Conservation (phyloP, 2,113 vertebrate genomes). For the Camelus dromedarius region DNA sequence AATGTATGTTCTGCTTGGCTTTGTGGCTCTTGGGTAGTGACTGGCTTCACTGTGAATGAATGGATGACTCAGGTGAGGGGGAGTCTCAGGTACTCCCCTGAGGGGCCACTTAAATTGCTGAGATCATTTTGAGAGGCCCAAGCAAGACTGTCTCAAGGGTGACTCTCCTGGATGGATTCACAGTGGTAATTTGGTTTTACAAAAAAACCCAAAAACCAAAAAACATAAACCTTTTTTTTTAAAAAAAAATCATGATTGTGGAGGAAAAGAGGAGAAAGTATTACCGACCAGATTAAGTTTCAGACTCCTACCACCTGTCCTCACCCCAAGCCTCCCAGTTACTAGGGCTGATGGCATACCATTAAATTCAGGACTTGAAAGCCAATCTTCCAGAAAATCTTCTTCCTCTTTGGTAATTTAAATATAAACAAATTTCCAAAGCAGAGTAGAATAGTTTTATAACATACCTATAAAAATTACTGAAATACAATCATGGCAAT, state of each 20-base stretch:
- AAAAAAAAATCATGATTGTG: neutral
- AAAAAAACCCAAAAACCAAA: neutral
- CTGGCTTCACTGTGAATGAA: neutral
- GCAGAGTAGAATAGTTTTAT: neutral
- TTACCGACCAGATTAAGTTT: neutral
- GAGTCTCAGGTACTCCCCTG: neutral
- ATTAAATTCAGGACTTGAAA: slow-evolving; percentile 6
- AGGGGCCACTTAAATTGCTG: neutral
- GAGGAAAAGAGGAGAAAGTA: neutral
- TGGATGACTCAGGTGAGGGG: neutral
- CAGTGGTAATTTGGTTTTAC: slow-evolving; percentile 4
- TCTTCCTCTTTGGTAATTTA: slow-evolving; percentile 34
- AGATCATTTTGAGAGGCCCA: slow-evolving; percentile 7
- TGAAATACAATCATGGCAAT: neutral
- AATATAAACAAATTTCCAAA: slow-evolving; percentile 34
- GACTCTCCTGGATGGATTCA: neutral
- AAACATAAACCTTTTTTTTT: neutral
- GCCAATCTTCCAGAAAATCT: neutral
- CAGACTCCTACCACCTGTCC: neutral
- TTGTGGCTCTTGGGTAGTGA: neutral
- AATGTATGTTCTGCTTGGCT: neutral
- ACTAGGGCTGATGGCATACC: neutral
- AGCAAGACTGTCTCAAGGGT: neutral
- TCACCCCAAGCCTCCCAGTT: neutral
- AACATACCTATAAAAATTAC: slow-evolving; percentile 12